phyloP scores from a whole-genome alignment of 2,113 vertebrate species.

The Potamarius usumacintae region DNA sequence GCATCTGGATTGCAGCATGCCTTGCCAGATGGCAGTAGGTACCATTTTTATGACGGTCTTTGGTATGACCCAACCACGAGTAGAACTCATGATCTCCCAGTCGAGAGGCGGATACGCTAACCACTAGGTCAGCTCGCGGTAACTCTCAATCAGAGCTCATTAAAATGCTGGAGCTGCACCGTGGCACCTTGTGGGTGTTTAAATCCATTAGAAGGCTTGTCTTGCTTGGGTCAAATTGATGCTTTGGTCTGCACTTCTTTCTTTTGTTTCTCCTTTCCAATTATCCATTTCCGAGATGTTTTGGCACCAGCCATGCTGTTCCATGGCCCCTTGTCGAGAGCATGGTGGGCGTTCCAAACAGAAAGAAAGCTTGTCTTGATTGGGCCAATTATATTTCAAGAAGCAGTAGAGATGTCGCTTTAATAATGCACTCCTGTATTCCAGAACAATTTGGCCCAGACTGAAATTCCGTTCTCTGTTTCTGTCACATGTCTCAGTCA shows the following conservation, averaged over 20 bases:
- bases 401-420: not conserved
- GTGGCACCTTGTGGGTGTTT: not conserved
- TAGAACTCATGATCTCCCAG: too few species aligned
- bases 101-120: too few species aligned
- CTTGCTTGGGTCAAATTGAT: conserved; percentile 19
- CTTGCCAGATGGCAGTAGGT: too few species aligned
- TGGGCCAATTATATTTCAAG: not conserved
- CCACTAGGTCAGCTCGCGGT: not conserved
- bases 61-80: too few species aligned
- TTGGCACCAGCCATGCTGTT: not conserved
- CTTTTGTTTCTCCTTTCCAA: not conserved
- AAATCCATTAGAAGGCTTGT: not conserved
- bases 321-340: not conserved
- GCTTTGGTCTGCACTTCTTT: not conserved
- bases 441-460: not conserved
- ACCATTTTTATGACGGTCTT: too few species aligned
- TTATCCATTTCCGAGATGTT: not conserved
- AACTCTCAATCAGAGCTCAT: conserved; percentile 18
- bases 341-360: not conserved
- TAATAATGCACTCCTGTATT: not conserved
- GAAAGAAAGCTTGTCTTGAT: not conserved
- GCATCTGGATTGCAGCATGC: too few species aligned
- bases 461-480: not conserved
- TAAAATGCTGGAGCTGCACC: not conserved
- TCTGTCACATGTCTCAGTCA: not conserved